Conservation (phyloP, 1,140 invertebrate genomes). For the Drosophila ercepeae region DNA sequence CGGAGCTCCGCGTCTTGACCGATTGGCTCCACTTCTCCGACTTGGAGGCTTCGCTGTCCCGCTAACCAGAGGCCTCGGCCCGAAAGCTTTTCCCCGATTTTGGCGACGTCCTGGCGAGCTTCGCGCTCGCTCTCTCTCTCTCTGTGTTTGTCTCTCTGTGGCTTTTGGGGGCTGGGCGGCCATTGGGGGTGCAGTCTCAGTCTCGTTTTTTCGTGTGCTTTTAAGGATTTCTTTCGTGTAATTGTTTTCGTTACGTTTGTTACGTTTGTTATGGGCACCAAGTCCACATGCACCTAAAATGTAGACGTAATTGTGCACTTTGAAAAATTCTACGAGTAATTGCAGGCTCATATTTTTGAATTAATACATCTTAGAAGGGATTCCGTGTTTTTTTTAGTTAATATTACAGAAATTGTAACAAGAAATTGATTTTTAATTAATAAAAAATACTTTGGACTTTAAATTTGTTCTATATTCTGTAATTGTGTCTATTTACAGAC, state of each 20-base stretch:
- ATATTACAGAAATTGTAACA: too few species aligned
- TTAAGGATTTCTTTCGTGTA: conserved; percentile 75
- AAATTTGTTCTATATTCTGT: too few species aligned
- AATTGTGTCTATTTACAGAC: too few species aligned
- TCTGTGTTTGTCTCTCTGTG: conserved; percentile 6
- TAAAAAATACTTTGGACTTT: too few species aligned
- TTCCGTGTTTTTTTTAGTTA: too few species aligned
- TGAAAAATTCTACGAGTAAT: conserved; percentile 5
- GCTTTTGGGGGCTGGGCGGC: conserved; percentile 48
- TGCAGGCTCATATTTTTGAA: too few species aligned
- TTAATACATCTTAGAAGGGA: too few species aligned
- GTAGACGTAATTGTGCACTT: conserved; percentile 70
- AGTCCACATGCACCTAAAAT: conserved; percentile 64
- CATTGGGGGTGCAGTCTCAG: conserved; percentile 31
- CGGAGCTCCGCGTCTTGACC: conserved; percentile 78
- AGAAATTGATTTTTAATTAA: too few species aligned
- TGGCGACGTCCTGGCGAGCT: conserved; percentile 66
- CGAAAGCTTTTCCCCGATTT: conserved; percentile 75
- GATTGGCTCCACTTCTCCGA: conserved; percentile 81
- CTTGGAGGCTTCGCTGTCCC: conserved; percentile 55
- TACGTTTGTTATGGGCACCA: conserved; percentile 75
- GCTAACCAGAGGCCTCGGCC: conserved; percentile 40
- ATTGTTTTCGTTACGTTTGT: conserved; percentile 79
- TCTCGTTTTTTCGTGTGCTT: conserved; percentile 70
- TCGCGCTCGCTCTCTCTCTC: conserved; percentile 9